Percentiles rank a stretch among this genome's conserved stretches.
Conservation (phyloP, 2,888 invertebrate genomes). For the Drosophila nr. medialis region DNA sequence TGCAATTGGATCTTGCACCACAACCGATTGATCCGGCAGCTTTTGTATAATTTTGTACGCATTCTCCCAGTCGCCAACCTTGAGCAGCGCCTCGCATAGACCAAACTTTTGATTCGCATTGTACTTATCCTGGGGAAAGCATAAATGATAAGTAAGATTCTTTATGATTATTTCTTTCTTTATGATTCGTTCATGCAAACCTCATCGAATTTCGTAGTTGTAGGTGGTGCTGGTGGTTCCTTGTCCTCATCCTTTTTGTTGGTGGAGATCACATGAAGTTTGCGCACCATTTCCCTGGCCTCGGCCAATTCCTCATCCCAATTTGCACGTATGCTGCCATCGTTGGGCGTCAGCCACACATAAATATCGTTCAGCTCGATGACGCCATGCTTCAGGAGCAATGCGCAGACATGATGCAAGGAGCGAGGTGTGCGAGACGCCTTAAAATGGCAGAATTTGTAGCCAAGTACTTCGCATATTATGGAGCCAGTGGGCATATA, state of each 20-base stretch:
- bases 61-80: slow-evolving; percentile 95
- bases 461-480: slow-evolving; percentile 97
- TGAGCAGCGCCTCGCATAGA: slow-evolving; percentile 94
- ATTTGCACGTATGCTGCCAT: slow-evolving; percentile 91
- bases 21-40: slow-evolving; percentile 92
- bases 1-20: slow-evolving; percentile 92
- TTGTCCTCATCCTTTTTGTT: slow-evolving; percentile 88
- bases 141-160: background rate
- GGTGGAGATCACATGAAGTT: slow-evolving; percentile 92
- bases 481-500: slow-evolving; percentile 95
- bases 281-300: slow-evolving; percentile 94
- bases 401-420: slow-evolving; percentile 94
- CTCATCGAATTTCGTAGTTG: slow-evolving; percentile 89
- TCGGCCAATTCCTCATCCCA: slow-evolving; percentile 93
- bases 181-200: slow-evolving; percentile 83
- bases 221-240: slow-evolving; percentile 89
- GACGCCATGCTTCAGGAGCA: slow-evolving; percentile 94
- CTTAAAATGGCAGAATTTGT: slow-evolving; percentile 91
- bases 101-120: slow-evolving; percentile 95
- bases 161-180: background rate
- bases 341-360: slow-evolving; percentile 95
- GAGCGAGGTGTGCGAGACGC: slow-evolving; percentile 90
- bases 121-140: slow-evolving; percentile 76
- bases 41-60: slow-evolving; percentile 92
- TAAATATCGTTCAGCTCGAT: slow-evolving; percentile 95